phyloP scores from a whole-genome alignment of 1,140 invertebrate species.

The Drosophila leontia region DNA sequence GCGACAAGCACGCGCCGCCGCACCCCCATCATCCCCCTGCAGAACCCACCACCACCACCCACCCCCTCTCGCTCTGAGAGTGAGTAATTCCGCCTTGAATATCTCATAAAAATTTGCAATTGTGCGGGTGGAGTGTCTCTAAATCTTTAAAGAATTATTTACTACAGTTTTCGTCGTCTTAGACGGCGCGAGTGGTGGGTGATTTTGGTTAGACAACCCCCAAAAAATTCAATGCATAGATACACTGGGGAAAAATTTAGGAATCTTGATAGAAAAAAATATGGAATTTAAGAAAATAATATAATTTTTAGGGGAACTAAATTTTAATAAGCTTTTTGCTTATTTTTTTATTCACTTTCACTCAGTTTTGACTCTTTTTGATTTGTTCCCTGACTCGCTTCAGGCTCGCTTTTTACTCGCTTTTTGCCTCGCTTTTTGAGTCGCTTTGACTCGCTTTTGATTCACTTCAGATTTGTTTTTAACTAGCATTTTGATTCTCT shows the following conservation, averaged over 20 bases:
- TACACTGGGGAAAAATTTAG: slow-evolving; percentile 5
- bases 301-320: not conserved
- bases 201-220: slow-evolving; percentile 41
- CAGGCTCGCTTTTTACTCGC: not conserved
- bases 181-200: slow-evolving; percentile 41
- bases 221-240: slow-evolving; percentile 12
- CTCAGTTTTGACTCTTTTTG: too few species aligned
- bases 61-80: not conserved
- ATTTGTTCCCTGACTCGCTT: not conserved
- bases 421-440: not conserved
- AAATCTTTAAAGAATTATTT: slow-evolving; percentile 84
- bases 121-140: slow-evolving; percentile 71
- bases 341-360: too few species aligned
- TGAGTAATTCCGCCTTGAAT: slow-evolving; percentile 33
- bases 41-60: too few species aligned
- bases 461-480: not conserved
- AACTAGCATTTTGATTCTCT: not conserved
- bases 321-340: too few species aligned
- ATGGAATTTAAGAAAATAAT: not conserved
- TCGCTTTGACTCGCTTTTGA: not conserved
- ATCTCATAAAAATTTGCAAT: slow-evolving; percentile 81
- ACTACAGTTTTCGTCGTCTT: slow-evolving; percentile 69
- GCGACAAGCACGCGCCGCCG: slow-evolving; percentile 67
- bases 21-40: slow-evolving; percentile 5
- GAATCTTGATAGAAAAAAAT: not conserved